Evolutionary conservation across 2,797 vertebrate genomes (phyloP), one percentile per base, ranked within the genome.

Genomic region (Notolepis coatsorum): DNA sequence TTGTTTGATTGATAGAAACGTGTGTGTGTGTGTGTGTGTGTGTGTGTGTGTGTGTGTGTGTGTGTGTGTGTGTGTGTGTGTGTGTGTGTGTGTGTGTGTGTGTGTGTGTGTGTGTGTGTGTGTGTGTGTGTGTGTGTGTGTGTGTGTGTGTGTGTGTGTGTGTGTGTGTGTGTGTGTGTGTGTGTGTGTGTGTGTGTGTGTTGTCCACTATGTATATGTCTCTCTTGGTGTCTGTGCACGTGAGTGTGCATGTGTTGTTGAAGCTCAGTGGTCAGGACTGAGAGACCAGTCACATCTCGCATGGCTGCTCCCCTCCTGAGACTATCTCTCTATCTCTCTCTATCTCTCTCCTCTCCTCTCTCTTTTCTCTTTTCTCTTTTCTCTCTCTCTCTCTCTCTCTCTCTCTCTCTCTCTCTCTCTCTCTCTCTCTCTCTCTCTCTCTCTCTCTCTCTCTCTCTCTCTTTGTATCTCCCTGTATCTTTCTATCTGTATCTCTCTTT

Each of bases 201-300:
- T 59, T 27, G 71, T 68, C 64, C 31, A 49, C 38, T 24, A 17
- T 15, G 17, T 28, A 5, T 12, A 18, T 8, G 45, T 42, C 25
- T 27, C 23, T 51, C 15, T 37, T 13, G 45, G 63, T 27, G 47
- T 28, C 17, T 23, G 55, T 57, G 53, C 28, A 6, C 58, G 65
- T 51, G 47, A n/a, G 50, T 35, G 12, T 2, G 33, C 38, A 33
- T 25, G 21, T 18, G 25, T 50, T n/a, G n/a, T n/a, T n/a, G 81
- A 73, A 37, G 81, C 58, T 74, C n/a, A 5, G 71, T 64, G 71
- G 59, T 81, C 62, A 75, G 76, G 74, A 77, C 80, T 73, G 75
- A 68, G 59, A 73, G 72, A 62, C 59, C 62, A 68, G 65, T 73
- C 73, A 71, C 43, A 64, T 45, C 56, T 65, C 2, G 15, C 24